These are phyloP conservation scores for Chiridota heheva DNA, from an alignment of 35 echinoderm and acorn worm genomes.

Conservation along the genomic window DNA sequence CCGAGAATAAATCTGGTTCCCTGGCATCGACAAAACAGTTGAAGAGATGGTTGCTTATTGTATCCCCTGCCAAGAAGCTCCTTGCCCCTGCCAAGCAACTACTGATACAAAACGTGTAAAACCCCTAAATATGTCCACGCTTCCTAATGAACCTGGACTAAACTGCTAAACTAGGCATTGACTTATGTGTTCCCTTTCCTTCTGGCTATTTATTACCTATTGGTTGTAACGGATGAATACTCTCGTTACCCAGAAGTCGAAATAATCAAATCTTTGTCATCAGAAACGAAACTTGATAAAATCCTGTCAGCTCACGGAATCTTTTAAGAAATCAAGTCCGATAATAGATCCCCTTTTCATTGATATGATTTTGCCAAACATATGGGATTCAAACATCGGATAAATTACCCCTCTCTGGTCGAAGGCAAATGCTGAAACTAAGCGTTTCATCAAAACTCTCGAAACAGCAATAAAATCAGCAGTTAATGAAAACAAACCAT, in stretches of 20 bases:
- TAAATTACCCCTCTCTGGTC: slow-evolving; percentile 30
- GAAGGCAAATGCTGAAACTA: slow-evolving; percentile 29
- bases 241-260: slow-evolving; percentile 38
- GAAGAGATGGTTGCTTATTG: slow-evolving; percentile 14
- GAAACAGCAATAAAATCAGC: slow-evolving; percentile 40
- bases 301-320: slow-evolving; percentile 14
- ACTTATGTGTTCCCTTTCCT: slow-evolving; percentile 56
- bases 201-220: slow-evolving; percentile 14
- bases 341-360: slow-evolving; percentile 52
- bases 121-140: slow-evolving; percentile 40
- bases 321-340: slow-evolving; percentile 3
- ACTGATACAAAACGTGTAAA: slow-evolving; percentile 6
- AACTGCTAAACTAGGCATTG: slow-evolving; percentile 34
- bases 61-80: slow-evolving; percentile 28
- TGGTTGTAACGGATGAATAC: slow-evolving; percentile 54
- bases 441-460: slow-evolving; percentile 37
- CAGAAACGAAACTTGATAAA: slow-evolving; percentile 30
- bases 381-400: slow-evolving; percentile 41
- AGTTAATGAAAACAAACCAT: slow-evolving; percentile 1
- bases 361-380: slow-evolving; percentile 4
- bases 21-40: slow-evolving; percentile 23
- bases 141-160: slow-evolving; percentile 27
- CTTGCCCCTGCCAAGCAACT: background rate
- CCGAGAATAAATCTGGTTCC: slow-evolving; percentile 30
- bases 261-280: slow-evolving; percentile 8